Evolutionary conservation across 2,888 invertebrate genomes (phyloP).

Genomic region (Erebia ligea): DNA sequence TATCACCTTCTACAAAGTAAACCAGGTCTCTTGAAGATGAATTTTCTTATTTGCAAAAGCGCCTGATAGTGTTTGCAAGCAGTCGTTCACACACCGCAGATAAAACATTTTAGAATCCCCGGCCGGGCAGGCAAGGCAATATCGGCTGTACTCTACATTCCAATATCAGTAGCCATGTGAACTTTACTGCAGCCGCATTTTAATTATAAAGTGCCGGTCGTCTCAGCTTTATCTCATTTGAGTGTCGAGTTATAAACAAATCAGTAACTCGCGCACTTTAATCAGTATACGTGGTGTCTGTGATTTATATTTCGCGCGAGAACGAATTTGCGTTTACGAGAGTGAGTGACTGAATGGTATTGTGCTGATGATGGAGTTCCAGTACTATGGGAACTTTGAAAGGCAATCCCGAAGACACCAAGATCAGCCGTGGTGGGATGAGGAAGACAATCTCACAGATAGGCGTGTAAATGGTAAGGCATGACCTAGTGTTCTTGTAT

Average conservation of each 20-base stretch:
- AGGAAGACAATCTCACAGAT: constrained; percentile 74
- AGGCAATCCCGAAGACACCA: constrained; percentile 60
- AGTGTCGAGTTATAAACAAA: constrained; percentile 66
- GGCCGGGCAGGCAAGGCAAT: constrained; percentile 25
- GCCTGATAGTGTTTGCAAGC: constrained; percentile 53
- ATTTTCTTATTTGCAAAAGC: constrained; percentile 48
- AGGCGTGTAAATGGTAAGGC: constrained; percentile 70
- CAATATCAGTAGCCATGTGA: constrained; percentile 27
- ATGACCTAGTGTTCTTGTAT: constrained; percentile 9
- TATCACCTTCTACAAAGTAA: constrained; percentile 17
- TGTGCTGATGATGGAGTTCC: constrained; percentile 68
- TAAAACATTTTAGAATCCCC: constrained; percentile 32
- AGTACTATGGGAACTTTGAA: constrained; percentile 73
- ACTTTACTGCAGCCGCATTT: constrained; percentile 38
- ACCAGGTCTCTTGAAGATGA: constrained; percentile 19
- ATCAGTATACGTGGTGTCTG: constrained; percentile 61
- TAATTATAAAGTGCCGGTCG: constrained; percentile 59
- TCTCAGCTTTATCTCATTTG: constrained; percentile 66
- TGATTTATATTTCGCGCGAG: constrained; percentile 31
- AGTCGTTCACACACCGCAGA: constrained; percentile 50
- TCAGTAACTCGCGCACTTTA: constrained; percentile 66
- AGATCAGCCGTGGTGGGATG: constrained; percentile 77
- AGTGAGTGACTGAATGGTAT: constrained; percentile 30
- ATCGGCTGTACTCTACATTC: constrained; percentile 19
- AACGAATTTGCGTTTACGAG: constrained; percentile 21